These are phyloP conservation scores for Leptopilina myrica DNA, from an alignment of 2,888 invertebrate species.

Conservation along the genomic window DNA sequence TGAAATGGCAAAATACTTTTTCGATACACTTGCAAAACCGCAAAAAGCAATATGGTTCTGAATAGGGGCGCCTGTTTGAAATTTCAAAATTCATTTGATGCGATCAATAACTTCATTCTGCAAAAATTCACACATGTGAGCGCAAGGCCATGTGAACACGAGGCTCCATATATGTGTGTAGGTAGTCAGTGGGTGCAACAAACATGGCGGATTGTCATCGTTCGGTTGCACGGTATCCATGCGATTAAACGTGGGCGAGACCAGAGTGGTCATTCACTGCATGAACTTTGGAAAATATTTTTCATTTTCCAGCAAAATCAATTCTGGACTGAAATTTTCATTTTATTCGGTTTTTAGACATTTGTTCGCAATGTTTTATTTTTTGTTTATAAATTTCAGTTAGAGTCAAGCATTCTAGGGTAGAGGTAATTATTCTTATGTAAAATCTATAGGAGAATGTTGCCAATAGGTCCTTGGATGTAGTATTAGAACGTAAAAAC, in stretches of 20 bases:
- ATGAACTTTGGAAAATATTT: background rate
- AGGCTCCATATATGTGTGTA: slow-evolving; percentile 57
- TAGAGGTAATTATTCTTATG: too few relatives aligned
- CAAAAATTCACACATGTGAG: slow-evolving; percentile 11
- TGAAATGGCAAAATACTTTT: background rate
- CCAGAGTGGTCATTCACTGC: slow-evolving; percentile 45
- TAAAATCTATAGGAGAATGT: too few relatives aligned
- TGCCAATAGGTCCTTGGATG: too few relatives aligned
- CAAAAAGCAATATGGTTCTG: slow-evolving; percentile 17
- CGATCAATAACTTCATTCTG: slow-evolving; percentile 24
- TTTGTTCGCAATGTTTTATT: too few relatives aligned
- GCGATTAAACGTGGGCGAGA: slow-evolving; percentile 60
- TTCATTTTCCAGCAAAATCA: background rate
- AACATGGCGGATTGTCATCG: slow-evolving; percentile 66
- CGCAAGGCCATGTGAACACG: slow-evolving; percentile 47
- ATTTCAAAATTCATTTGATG: slow-evolving; percentile 10
- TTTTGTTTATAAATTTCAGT: too few relatives aligned
- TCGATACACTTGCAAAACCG: background rate
- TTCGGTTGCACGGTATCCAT: slow-evolving; percentile 63
- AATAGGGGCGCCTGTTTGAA: background rate
- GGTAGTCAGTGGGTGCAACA: slow-evolving; percentile 68
- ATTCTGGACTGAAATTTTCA: too few relatives aligned
- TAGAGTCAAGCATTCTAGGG: too few relatives aligned
- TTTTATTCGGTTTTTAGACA: too few relatives aligned
- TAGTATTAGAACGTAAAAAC: too few relatives aligned